These are phyloP conservation scores for Pongo abelii DNA, from an alignment of 2,113 vertebrate genomes.

Conservation along the genomic window DNA sequence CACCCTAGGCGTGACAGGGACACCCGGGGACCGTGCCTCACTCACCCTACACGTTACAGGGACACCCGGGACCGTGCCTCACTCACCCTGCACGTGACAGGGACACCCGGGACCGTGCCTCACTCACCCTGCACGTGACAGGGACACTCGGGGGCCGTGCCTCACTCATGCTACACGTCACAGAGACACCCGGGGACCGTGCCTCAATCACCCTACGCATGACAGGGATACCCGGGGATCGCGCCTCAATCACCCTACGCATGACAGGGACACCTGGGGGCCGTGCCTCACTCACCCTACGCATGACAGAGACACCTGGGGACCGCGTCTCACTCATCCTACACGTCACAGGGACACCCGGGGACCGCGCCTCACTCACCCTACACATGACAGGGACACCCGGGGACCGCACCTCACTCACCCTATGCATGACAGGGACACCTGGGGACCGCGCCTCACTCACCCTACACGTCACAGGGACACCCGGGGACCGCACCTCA, in stretches of 20 bases:
- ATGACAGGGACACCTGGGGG: no score
- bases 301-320: no score
- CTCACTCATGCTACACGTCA: neutral
- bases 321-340: no score
- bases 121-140: no score
- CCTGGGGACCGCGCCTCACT: no score
- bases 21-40: accelerated
- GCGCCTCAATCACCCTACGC: accelerated
- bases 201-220: accelerated
- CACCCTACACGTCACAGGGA: no score
- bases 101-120: accelerated
- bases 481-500: accelerated
- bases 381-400: no score
- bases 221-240: accelerated
- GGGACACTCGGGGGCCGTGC: accelerated
- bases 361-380: accelerated
- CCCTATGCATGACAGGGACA: neutral
- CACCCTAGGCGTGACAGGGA: no score
- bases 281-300: accelerated
- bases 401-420: accelerated
- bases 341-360: accelerated
- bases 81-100: no score
- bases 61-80: no score
- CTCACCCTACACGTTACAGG: neutral
- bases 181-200: no score